phyloP scores from a whole-genome alignment of 2,113 vertebrate genomes.

The Catagonus wagneri region DNA sequence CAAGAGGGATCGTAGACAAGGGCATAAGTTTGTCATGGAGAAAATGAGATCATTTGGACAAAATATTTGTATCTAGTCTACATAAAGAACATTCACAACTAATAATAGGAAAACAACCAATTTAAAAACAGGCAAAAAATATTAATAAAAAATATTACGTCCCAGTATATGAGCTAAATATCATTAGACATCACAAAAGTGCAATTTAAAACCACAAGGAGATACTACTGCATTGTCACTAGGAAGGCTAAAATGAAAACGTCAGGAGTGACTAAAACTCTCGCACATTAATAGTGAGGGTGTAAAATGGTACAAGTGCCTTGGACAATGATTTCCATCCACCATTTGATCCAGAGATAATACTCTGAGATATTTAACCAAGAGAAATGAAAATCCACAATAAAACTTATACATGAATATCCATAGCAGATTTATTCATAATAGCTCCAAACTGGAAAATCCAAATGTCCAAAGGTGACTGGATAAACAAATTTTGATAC shows the following conservation, averaged over 20 bases:
- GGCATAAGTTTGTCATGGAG: background rate
- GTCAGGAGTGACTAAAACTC: background rate
- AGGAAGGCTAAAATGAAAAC: constrained; percentile 24
- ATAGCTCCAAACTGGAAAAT: constrained; percentile 8
- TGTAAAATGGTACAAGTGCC: background rate
- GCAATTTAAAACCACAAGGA: background rate
- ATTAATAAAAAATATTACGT: background rate
- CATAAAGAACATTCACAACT: background rate
- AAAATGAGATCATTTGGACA: background rate
- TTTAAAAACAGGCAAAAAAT: background rate
- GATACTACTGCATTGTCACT: background rate
- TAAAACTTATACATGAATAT: background rate
- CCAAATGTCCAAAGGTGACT: background rate
- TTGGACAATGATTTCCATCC: background rate
- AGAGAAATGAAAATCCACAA: background rate
- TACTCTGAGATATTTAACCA: background rate
- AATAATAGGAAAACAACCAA: background rate
- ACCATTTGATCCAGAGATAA: background rate
- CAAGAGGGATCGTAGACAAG: background rate
- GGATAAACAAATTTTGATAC: background rate
- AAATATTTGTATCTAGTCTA: background rate
- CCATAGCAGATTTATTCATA: background rate
- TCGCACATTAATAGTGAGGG: background rate
- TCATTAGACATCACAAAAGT: background rate
- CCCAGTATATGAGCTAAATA: background rate